Evolutionary conservation across 2,888 invertebrate genomes (phyloP).

Genomic region (Arrhopalites spinosus): DNA sequence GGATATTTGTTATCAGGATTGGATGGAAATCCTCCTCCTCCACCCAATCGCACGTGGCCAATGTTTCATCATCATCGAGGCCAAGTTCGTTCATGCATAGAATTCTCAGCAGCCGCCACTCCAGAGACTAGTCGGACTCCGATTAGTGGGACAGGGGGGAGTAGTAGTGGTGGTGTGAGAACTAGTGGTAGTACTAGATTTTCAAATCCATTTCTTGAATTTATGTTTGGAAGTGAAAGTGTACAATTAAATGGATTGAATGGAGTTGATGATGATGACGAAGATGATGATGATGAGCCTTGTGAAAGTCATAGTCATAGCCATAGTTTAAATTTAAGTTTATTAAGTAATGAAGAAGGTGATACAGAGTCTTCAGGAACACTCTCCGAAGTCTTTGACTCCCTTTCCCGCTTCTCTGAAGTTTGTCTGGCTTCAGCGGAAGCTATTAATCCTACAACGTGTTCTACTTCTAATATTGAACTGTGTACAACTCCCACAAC

Average conservation of each 20-base stretch:
- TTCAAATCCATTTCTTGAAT: constrained; percentile 39
- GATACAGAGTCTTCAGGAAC: constrained; percentile 42
- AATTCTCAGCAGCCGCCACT: constrained; percentile 43
- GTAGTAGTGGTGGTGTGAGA: background rate
- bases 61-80: constrained; percentile 45
- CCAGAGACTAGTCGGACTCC: background rate
- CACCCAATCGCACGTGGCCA: constrained; percentile 51
- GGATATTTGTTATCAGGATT: background rate
- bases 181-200: constrained; percentile 8
- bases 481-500: background rate
- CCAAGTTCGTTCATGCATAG: constrained; percentile 52
- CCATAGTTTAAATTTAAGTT: constrained; percentile 48
- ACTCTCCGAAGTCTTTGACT: constrained; percentile 52
- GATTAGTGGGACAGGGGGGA: background rate
- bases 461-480: constrained; percentile 8
- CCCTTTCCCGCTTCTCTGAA: constrained; percentile 52
- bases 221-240: constrained; percentile 17
- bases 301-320: constrained; percentile 32
- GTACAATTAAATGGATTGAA: background rate
- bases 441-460: constrained; percentile 39
- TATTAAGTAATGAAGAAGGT: constrained; percentile 38
- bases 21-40: constrained; percentile 2
- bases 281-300: constrained; percentile 27
- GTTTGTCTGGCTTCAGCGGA: constrained; percentile 52
- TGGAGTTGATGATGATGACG: background rate